Evolutionary conservation across 2,113 vertebrate species (phyloP).

Genomic region (Onychostruthus taczanowskii): DNA sequence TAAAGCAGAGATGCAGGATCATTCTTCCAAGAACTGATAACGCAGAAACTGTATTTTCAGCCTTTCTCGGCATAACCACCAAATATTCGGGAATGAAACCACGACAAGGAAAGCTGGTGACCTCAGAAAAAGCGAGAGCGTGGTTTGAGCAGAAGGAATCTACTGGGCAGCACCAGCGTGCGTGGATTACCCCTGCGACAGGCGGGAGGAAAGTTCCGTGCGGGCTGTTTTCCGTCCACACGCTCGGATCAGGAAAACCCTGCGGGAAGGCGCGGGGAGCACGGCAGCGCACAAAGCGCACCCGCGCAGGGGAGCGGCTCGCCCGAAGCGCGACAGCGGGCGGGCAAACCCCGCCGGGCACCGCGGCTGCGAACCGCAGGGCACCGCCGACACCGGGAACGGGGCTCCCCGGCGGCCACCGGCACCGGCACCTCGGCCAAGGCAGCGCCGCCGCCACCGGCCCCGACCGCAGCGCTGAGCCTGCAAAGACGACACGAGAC

Average conservation of each 20-base stretch:
- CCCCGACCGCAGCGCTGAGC: not conserved
- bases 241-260: fast-evolving
- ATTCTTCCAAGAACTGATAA: not conserved
- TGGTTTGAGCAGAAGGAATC: not conserved
- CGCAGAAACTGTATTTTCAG: not conserved
- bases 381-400: not conserved
- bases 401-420: not conserved
- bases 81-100: not conserved
- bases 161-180: fast-evolving
- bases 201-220: not conserved
- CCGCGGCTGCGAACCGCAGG: not conserved
- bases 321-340: not conserved
- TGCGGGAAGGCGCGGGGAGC: not conserved
- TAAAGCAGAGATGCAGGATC: not conserved
- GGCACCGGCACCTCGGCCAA: not conserved
- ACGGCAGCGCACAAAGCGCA: not conserved
- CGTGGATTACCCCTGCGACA: fast-evolving
- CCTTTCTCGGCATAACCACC: not conserved
- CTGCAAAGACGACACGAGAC: slow-evolving; percentile 89
- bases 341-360: not conserved
- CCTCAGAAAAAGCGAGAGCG: not conserved
- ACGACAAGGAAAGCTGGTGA: fast-evolving
- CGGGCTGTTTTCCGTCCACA: fast-evolving
- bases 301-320: not conserved
- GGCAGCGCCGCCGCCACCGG: not conserved